phyloP scores from a whole-genome alignment of 2,888 invertebrate species.

The Drosophila birchii region DNA sequence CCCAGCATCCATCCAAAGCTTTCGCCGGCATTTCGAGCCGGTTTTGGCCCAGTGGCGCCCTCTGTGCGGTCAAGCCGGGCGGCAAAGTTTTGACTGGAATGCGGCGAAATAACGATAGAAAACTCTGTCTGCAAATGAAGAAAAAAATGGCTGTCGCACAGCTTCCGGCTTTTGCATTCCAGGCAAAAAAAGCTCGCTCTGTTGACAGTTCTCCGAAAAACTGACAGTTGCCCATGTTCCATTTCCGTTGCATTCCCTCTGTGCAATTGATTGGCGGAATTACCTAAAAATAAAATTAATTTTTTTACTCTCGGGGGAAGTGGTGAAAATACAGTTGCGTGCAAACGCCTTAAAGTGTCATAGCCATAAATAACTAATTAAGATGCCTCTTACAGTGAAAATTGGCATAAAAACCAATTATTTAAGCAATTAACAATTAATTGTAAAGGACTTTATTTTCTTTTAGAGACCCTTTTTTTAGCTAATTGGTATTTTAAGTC shows the following conservation, averaged over 20 bases:
- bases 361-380: not conserved
- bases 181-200: slow-evolving; percentile 38
- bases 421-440: not conserved
- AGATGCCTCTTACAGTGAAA: not conserved
- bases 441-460: no score
- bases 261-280: not conserved
- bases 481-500: not conserved
- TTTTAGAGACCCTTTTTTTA: no score
- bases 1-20: slow-evolving; percentile 52
- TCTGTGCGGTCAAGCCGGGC: slow-evolving; percentile 12
- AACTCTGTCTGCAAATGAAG: not conserved
- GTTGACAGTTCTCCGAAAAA: slow-evolving; percentile 29
- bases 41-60: slow-evolving; percentile 28
- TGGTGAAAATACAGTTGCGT: not conserved
- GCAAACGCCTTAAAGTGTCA: not conserved
- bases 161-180: slow-evolving; percentile 62
- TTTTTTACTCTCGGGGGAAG: no score
- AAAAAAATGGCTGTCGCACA: slow-evolving; percentile 38
- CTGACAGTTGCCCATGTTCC: slow-evolving; percentile 39
- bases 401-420: not conserved
- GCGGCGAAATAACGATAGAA: slow-evolving; percentile 33
- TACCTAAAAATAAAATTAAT: not conserved
- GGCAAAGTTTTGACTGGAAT: slow-evolving; percentile 51
- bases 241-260: slow-evolving; percentile 32
- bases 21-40: slow-evolving; percentile 9